Conservation (phyloP, 2,113 vertebrate genomes). For the Tenrec ecaudatus region DNA sequence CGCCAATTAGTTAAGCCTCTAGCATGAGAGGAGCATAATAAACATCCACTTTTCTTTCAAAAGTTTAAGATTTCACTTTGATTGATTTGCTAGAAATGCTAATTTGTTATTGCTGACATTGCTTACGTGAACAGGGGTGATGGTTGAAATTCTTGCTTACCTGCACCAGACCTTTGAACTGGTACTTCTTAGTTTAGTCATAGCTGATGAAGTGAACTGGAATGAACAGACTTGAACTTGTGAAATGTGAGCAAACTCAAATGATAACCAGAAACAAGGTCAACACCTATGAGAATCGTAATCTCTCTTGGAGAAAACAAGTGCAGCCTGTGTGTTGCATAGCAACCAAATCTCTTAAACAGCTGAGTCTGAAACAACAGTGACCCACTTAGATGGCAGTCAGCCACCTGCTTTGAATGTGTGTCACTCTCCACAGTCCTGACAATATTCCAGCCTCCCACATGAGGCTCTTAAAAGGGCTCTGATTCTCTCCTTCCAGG, state of each 20-base stretch:
- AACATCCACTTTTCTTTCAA: constrained; percentile 59
- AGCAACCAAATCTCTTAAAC: not conserved
- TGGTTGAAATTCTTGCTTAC: constrained; percentile 49
- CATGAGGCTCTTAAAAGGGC: not conserved
- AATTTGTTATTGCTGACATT: constrained; percentile 52
- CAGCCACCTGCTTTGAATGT: not conserved
- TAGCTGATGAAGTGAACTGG: not conserved
- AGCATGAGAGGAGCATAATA: constrained; percentile 53
- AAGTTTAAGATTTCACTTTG: constrained; percentile 63
- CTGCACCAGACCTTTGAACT: not conserved
- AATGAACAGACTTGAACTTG: not conserved
- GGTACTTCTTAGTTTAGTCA: not conserved
- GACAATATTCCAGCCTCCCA: not conserved
- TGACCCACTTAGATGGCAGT: not conserved
- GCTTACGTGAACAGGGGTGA: not conserved
- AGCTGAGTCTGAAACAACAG: not conserved
- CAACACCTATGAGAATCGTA: not conserved
- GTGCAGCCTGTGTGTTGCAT: not conserved
- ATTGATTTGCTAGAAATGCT: constrained; percentile 64
- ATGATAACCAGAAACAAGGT: not conserved
- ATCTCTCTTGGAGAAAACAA: not conserved
- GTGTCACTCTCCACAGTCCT: not conserved
- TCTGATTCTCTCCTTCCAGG: not conserved
- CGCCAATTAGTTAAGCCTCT: constrained; percentile 49
- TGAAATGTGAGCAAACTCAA: not conserved